These are phyloP conservation scores for Amaurobius ferox DNA, from an alignment of 2,888 invertebrate genomes.

Conservation along the genomic window DNA sequence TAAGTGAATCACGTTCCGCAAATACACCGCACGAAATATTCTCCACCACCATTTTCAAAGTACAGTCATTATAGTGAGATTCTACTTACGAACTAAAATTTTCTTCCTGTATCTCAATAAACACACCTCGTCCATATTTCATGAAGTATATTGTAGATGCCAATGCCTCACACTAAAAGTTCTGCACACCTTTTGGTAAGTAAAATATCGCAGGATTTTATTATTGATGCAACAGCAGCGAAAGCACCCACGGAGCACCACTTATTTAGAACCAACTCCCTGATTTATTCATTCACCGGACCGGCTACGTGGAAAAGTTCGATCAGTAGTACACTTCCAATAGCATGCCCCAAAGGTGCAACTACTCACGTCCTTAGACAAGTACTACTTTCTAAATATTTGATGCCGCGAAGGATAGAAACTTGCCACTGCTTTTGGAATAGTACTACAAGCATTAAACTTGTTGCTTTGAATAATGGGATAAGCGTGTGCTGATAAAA, in stretches of 20 bases:
- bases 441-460: too few relatives aligned
- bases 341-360: slow-evolving; percentile 1
- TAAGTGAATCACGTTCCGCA: too few relatives aligned
- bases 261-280: slow-evolving; percentile 46
- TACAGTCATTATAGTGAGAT: too few relatives aligned
- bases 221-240: slow-evolving; percentile 11
- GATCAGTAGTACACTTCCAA: slow-evolving; percentile 18
- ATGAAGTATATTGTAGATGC: too few relatives aligned
- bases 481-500: neutral
- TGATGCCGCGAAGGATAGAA: neutral
- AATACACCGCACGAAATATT: too few relatives aligned
- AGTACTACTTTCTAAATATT: slow-evolving; percentile 33
- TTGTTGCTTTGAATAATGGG: slow-evolving; percentile 14
- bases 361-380: slow-evolving; percentile 23
- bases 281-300: slow-evolving; percentile 30
- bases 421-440: too few relatives aligned
- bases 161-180: too few relatives aligned
- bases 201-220: neutral
- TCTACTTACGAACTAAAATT: too few relatives aligned
- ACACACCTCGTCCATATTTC: too few relatives aligned
- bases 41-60: too few relatives aligned
- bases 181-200: too few relatives aligned
- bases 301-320: neutral
- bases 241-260: neutral
- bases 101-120: too few relatives aligned